Conservation (phyloP, 2,888 invertebrate genomes). For the Drosophila colorata region DNA sequence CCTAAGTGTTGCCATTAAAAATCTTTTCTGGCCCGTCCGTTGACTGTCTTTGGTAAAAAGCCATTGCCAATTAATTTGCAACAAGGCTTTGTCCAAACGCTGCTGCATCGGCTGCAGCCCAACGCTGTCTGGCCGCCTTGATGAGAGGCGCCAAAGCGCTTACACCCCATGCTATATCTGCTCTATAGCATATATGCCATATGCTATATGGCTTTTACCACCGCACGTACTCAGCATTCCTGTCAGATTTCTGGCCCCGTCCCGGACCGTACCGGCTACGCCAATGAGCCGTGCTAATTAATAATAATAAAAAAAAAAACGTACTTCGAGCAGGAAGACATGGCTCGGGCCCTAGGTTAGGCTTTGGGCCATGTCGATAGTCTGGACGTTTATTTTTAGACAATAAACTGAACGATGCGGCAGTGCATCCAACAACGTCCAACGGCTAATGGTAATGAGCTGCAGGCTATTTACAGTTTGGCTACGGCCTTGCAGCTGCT, state of each 20-base stretch:
- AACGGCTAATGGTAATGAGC: constrained; percentile 76
- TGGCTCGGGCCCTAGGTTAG: constrained; percentile 20
- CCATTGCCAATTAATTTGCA: constrained; percentile 77
- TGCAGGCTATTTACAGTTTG: constrained; percentile 75
- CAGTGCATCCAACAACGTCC: constrained; percentile 39
- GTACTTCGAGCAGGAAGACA: constrained; percentile 57
- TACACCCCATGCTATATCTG: constrained; percentile 64
- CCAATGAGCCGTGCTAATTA: constrained; percentile 69
- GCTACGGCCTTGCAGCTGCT: constrained; percentile 63
- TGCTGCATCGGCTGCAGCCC: constrained; percentile 16
- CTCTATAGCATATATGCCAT: constrained; percentile 19
- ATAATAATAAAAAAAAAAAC: constrained; percentile 69
- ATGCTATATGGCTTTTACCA: constrained; percentile 36
- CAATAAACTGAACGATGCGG: constrained; percentile 66
- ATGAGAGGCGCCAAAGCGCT: constrained; percentile 81
- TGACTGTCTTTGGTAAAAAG: constrained; percentile 48
- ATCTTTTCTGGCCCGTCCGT: constrained; percentile 36
- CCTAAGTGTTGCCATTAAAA: constrained; percentile 79
- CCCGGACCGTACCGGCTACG: too few relatives aligned
- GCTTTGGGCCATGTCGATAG: constrained; percentile 41
- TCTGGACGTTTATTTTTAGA: constrained; percentile 72
- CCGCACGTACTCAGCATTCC: constrained; percentile 62
- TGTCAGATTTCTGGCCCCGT: constrained; percentile 59
- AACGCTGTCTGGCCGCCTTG: constrained; percentile 63
- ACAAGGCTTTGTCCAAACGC: constrained; percentile 74